Base-by-base conservation (phyloP, 2,797 vertebrate genomes). In the Clamator glandarius region DNA sequence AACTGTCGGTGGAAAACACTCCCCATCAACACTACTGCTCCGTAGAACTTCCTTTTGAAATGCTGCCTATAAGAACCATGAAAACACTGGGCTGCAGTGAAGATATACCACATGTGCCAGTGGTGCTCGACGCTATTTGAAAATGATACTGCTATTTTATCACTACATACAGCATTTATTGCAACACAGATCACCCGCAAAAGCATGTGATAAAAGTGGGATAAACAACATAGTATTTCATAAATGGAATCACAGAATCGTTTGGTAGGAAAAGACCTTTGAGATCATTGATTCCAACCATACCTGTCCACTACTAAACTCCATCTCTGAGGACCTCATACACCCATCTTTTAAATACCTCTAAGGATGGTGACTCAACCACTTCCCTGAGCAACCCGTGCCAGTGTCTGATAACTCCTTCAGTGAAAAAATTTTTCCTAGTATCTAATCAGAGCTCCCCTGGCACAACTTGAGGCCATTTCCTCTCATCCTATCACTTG, bases 1-100 rank as follows among this genome's bases (percentile, higher is more conserved):
- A 25, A 4, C 0, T 39, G 0, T 28, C 81, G 48, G 17, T 6
- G n/a, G 66, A 33, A 69, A 28, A 55, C 2, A 3, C 7, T 72
- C 25, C 77, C 39, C 72, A 84, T 39, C 35, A 62, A 39, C 4
- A 7, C 4, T 39, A 24, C 29, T 1, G 2, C 16, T 69, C 59
- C 59, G 48, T 31, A 18, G 44, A 19, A 57, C 52, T 42, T 73
- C 58, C 8, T 54, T 63, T 67, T 41, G 72, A 58, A 84, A 76
- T 6, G 41, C 25, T 72, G 2, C 6, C 35, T 36, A 3, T 51
- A 51, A 42, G 42, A 82, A 54, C 44, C 73, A 91, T 10, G 73
- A 88, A 90, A 87, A 93, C 21, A 66, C 18, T 21, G 80, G 42
- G 82, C 24, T 42, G 44, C 51, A 39, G 13, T 41, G 44, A 84